Evolutionary conservation across 2,888 invertebrate genomes (phyloP), one percentile per base, ranked within the genome.

Genomic region (Drosophila barbarae): DNA sequence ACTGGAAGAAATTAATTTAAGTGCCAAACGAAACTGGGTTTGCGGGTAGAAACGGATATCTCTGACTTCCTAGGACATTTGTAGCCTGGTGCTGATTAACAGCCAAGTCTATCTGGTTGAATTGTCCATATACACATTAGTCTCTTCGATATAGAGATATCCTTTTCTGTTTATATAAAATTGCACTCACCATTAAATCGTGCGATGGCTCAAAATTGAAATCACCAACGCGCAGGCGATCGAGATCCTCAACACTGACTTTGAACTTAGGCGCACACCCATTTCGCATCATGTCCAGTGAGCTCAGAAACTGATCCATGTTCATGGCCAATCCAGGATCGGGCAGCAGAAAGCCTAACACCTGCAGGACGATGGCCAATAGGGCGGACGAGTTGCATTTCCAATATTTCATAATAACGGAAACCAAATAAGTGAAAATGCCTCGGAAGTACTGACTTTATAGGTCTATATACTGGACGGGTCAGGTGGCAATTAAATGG

Each of bases 201-300:
- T 55, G 52, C 12, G 55, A 55, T 12, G 55, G 52, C 21, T 18
- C 18, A n/a, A 55, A 21, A 15, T 2, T 51, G 2, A 55, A 52
- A 21, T 55, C 55, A 2, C 55, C 55, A 3, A 28, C 21, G 6
- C 55, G 35, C 12, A 55, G 9, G 2, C 55, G 35, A 51, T 55
- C 35, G 12, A 55, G 55, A 30, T 55, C 56, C 32, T 28, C 55
- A 5, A n/a, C 26, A 12, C 36, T 51, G 10, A 55, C 9, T 36
- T 55, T 55, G 28, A 55, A 55, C 28, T 55, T 55, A n/a, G 55
- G 55, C 7, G 55, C 55, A 55, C 55, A 55, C 3, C 55, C 55
- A 52, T 12, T 55, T 4, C 55, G 18, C 15, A 55, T 55, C 55
- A 55, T 55, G 28, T 55, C 55, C n/a, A 55, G 52, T 9, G 55